Evolutionary conservation across 2,797 vertebrate species (phyloP), one percentile per base, ranked within the genome.

Genomic region (Enteromius argenteus): DNA sequence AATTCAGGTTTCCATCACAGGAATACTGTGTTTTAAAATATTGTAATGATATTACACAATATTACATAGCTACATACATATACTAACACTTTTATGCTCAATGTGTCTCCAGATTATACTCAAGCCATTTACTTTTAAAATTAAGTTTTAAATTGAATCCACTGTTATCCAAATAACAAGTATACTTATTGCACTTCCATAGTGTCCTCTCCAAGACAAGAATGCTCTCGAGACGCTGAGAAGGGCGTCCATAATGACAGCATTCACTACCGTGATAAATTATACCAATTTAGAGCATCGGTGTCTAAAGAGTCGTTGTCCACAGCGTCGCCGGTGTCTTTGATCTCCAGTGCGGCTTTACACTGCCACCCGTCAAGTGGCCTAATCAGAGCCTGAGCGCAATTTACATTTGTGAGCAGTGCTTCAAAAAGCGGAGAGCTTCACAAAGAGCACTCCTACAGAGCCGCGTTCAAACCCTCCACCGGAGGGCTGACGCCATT

Each of bases 381-480:
- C 49, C 72, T 83, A 83, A 91, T 87, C 60, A 77, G 86, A 84
- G 71, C 85, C 75, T 44, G 64, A 21, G 80, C n/a, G 76, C 71
- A 80, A 86, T 88, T 79, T 84, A 46, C 83, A 84, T 73, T 85
- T 84, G 86, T 81, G 88, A 91, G 78, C 81, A 78, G 53, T 27
- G 42, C 77, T 79, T 79, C 60, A 79, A 32, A 49, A 66, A 46
- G 60, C 14, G 60, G 3, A 64, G 85, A 76, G 62, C 83, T 84
- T 84, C 84, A 83, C 82, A 82, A 82, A 84, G 69, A 71, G 58
- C 3, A 72, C 81, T 67, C 60, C 76, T 64, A 14, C 76, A 66
- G 58, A 64, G 62, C n/a, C 14, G 1, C 6, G 21, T 74, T 83
- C 35, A 81, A 82, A 80, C 85, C 49, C 74, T 89, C 85, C 32